A percentile compares a stretch with the other conserved stretches of the same genome.
Evolutionary conservation across 2,888 invertebrate species (phyloP).

Genomic region (Elysia crispata): DNA sequence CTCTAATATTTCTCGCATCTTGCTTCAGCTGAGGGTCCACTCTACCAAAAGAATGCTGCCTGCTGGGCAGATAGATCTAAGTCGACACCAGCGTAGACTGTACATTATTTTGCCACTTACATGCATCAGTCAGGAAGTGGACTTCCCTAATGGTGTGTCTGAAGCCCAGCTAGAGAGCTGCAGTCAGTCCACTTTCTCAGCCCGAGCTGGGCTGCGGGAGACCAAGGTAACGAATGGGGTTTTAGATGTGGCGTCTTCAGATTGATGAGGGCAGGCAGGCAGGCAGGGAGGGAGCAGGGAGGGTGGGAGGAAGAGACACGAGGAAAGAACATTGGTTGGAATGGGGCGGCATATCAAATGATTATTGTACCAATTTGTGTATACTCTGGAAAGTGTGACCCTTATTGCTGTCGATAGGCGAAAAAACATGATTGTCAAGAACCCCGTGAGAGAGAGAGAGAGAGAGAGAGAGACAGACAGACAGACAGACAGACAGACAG

Average conservation of each 20-base stretch:
- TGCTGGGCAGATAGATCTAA: neutral
- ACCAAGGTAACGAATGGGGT: conserved; percentile 11
- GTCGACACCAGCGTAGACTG: too few relatives aligned
- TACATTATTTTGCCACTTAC: too few relatives aligned
- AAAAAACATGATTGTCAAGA: neutral
- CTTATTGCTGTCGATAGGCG: too few relatives aligned
- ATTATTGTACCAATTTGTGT: too few relatives aligned
- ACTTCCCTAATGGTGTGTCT: too few relatives aligned
- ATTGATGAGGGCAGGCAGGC: too few relatives aligned
- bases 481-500: conserved; percentile 42
- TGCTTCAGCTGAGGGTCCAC: neutral
- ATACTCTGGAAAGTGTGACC: too few relatives aligned
- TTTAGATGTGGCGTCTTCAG: neutral
- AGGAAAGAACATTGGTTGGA: neutral
- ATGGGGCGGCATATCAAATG: too few relatives aligned
- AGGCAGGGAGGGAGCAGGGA: too few relatives aligned
- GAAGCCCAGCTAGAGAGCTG: neutral
- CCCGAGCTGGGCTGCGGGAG: neutral
- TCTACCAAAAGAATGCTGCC: neutral
- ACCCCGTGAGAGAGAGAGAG: neutral
- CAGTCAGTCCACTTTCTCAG: neutral
- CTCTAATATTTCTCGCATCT: neutral
- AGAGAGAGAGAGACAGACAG: conserved; percentile 38
- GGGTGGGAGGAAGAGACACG: too few relatives aligned
- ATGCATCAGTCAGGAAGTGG: too few relatives aligned